Percentiles rank a stretch among this genome's conserved stretches.
Evolutionary conservation across 2,113 vertebrate genomes (phyloP).

Genomic region (Clarias gariepinus): DNA sequence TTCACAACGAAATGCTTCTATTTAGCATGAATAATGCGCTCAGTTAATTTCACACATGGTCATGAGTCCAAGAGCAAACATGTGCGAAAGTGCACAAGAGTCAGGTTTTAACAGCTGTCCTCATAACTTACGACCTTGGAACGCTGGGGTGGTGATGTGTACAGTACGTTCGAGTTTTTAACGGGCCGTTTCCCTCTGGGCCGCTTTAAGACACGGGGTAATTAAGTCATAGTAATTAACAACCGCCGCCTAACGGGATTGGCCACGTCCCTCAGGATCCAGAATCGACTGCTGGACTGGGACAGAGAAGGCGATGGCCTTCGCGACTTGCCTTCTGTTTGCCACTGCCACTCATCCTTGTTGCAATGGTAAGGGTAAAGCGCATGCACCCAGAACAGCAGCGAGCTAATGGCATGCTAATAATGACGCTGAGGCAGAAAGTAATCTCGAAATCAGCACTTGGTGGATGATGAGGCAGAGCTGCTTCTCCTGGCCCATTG

Average conservation of each 20-base stretch:
- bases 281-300: neutral
- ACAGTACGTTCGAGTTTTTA: conserved; percentile 27
- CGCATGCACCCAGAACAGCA: conserved; percentile 34
- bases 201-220: conserved; percentile 26
- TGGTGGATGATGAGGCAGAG: conserved; percentile 36
- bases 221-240: conserved; percentile 47
- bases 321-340: neutral
- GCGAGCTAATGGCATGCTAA: conserved; percentile 37
- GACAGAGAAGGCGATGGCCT: neutral
- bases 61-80: conserved; percentile 1
- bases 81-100: conserved; percentile 25
- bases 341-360: neutral
- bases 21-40: conserved; percentile 16
- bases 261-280: neutral
- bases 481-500: conserved; percentile 21
- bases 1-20: conserved; percentile 14
- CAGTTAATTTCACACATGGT: conserved; percentile 8
- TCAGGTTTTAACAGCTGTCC: conserved; percentile 30
- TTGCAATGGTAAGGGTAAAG: conserved; percentile 19
- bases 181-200: conserved; percentile 18
- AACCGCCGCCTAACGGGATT: conserved; percentile 21
- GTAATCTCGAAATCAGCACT: conserved; percentile 34
- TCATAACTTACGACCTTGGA: conserved; percentile 41
- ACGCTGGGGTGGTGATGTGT: neutral
- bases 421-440: neutral